Percentiles rank a stretch among this genome's conserved stretches.
These are phyloP conservation scores for Lagorchestes hirsutus DNA, from an alignment of 2,797 vertebrate genomes.

Conservation along the genomic window DNA sequence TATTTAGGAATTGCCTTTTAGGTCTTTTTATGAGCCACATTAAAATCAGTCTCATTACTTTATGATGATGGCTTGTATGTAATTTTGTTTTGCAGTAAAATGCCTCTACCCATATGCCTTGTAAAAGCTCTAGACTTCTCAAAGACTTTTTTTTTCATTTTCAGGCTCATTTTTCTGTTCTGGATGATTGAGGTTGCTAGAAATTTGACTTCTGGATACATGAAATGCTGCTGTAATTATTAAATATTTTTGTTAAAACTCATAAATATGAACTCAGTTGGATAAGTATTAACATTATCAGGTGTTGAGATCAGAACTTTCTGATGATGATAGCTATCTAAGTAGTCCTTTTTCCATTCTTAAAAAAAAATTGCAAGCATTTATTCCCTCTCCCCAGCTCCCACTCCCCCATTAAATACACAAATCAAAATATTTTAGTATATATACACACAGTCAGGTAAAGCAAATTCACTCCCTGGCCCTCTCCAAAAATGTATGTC, in stretches of 20 bases:
- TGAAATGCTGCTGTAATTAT: neutral
- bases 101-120: neutral
- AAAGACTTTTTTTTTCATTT: neutral
- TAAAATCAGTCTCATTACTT: neutral
- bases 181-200: neutral
- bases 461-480: neutral
- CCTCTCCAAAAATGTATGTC: neutral
- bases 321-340: neutral
- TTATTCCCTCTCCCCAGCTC: neutral
- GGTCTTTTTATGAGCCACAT: neutral
- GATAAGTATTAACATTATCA: neutral
- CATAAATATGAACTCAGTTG: neutral
- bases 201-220: neutral
- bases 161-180: neutral
- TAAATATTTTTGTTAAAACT: neutral
- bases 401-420: neutral
- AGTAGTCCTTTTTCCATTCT: neutral
- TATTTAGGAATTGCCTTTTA: neutral
- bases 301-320: neutral
- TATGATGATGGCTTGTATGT: neutral
- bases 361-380: neutral
- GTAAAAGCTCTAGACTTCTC: neutral
- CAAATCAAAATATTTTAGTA: neutral
- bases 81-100: neutral
- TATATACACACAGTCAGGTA: neutral